Base-by-base conservation (phyloP, 2,888 invertebrate species). In the Ectropis crepuscularia region DNA sequence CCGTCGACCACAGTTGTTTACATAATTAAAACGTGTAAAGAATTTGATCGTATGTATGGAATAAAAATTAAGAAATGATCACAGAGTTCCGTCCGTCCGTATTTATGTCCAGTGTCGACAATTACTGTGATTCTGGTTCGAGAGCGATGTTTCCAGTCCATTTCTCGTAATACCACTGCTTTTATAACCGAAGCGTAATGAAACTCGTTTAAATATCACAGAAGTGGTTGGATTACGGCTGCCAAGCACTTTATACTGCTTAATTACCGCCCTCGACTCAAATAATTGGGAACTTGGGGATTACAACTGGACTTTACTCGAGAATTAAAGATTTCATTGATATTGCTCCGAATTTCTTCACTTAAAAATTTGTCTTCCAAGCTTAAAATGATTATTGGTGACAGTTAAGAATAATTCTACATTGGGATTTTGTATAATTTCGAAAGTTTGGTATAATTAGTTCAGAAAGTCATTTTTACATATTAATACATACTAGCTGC, bases 191-290 rank as follows among this genome's bases (percentile, higher is more conserved):
- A 89, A 89, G 80, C 90, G 88, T 90, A 89, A 90, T 90, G 87
- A 89, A 90, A 90, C 88, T 87, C 89, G 86, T 89, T 92, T 91
- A 89, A 91, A 91, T 89, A 90, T 90, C 86, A 88, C 90, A 88
- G 88, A 90, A 91, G 89, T 90, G 90, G 89, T 86, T 79, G 86
- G 89, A 90, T 91, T 90, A 90, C 87, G 81, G 83, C 83, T 74
- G 79, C 77, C 85, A 80, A 84, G 85, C 87, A 88, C 87, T 90
- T 91, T 90, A 89, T 91, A 83, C 87, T 83, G 87, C 88, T 89
- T 91, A 91, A 92, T 90, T 90, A 90, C 90, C 82, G 83, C 82
- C 85, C 88, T 87, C 86, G 81, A 89, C 89, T 82, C 86, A 88
- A 89, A 89, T 90, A 91, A 91, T 91, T 90, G 87, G 88, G 82